Conservation (phyloP, 1,140 invertebrate species). For the Globodera ellingtonae region DNA sequence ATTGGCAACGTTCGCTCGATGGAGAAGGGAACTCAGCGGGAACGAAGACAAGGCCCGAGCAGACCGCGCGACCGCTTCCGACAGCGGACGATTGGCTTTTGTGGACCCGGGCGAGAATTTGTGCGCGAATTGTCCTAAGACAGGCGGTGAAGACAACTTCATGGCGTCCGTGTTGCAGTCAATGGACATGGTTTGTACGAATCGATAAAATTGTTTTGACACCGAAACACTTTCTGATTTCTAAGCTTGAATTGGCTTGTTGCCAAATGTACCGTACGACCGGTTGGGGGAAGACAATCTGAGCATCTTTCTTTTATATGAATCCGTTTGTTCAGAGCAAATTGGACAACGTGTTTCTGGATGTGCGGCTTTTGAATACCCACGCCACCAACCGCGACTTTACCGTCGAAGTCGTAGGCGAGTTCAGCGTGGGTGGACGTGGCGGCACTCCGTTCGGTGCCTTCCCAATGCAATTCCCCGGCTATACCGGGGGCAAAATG, state of each 20-base stretch:
- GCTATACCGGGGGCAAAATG: constrained; percentile 55
- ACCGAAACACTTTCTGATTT: neutral
- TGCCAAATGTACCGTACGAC: too few relatives aligned
- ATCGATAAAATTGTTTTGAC: neutral
- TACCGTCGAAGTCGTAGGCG: constrained; percentile 61
- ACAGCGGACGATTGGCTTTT: constrained; percentile 27
- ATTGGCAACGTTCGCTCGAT: neutral
- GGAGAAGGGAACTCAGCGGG: neutral
- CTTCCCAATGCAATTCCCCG: constrained; percentile 62
- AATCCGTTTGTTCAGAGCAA: constrained; percentile 41
- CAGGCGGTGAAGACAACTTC: constrained; percentile 31
- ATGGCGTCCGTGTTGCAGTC: constrained; percentile 35
- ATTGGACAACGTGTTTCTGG: constrained; percentile 58
- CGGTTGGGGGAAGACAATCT: too few relatives aligned
- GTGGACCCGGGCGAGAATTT: constrained; percentile 33
- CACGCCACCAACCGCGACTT: constrained; percentile 64
- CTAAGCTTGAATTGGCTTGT: constrained; percentile 20
- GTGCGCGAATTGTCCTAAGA: constrained; percentile 43
- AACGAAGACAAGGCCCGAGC: neutral
- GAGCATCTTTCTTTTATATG: too few relatives aligned
- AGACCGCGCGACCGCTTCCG: constrained; percentile 20
- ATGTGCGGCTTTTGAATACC: constrained; percentile 59
- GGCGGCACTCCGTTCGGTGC: constrained; percentile 63
- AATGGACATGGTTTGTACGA: constrained; percentile 47
- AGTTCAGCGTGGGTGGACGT: constrained; percentile 54